phyloP scores from a whole-genome alignment of 1,140 invertebrate species.

The Saccostrea cuccullata region DNA sequence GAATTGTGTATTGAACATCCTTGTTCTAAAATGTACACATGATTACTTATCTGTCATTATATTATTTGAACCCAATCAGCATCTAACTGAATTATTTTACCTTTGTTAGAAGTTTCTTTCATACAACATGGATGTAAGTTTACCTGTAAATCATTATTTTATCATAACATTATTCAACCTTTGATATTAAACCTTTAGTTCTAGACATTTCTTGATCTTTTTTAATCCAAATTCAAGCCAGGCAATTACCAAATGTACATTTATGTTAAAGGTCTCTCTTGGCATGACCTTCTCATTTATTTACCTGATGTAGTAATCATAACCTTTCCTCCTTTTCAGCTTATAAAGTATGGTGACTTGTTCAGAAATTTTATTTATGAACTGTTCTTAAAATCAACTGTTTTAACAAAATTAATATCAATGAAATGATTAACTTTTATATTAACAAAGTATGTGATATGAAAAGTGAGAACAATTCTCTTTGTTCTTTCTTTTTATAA shows the following conservation, averaged over 20 bases:
- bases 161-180: background rate
- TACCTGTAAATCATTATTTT: background rate
- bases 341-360: background rate
- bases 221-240: background rate
- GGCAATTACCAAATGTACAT: background rate
- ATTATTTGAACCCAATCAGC: too few species aligned
- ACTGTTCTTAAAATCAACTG: too few species aligned
- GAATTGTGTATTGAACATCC: too few species aligned
- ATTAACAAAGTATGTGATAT: too few species aligned
- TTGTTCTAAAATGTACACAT: too few species aligned
- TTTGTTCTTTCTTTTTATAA: too few species aligned
- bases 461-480: too few species aligned
- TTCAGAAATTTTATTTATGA: background rate
- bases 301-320: background rate
- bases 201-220: background rate
- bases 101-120: slow-evolving; percentile 15
- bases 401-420: too few species aligned
- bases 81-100: background rate
- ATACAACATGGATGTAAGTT: background rate
- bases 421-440: too few species aligned
- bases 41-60: too few species aligned
- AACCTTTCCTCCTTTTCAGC: background rate
- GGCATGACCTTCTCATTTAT: background rate
- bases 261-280: background rate
- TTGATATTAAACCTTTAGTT: background rate